Evolutionary conservation across 1,140 invertebrate genomes (phyloP).

Genomic region (Euura saliciscinereae): DNA sequence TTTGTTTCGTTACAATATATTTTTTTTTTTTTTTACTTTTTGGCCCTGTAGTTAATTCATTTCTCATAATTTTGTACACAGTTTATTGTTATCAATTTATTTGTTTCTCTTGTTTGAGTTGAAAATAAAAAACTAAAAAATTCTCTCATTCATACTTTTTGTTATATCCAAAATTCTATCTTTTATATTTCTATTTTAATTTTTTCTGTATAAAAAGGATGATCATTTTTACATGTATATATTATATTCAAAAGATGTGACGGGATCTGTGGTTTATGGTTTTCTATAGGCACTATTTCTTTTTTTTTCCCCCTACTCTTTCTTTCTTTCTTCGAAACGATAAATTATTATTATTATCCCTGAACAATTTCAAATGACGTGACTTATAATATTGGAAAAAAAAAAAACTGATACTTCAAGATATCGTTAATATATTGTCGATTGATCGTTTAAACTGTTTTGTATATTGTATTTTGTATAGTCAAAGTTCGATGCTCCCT

Average conservation of each 20-base stretch:
- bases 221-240: too few species aligned
- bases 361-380: too few species aligned
- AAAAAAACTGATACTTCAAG: too few species aligned
- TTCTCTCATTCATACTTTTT: background rate
- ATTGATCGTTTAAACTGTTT: background rate
- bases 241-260: too few species aligned
- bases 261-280: too few species aligned
- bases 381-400: too few species aligned
- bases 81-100: constrained; percentile 47
- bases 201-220: constrained; percentile 26
- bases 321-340: too few species aligned
- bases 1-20: constrained; percentile 5
- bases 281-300: background rate
- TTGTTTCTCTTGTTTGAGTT: constrained; percentile 28
- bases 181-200: constrained; percentile 17
- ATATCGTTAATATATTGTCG: background rate
- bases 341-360: too few species aligned
- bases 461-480: background rate
- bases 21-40: constrained; percentile 37
- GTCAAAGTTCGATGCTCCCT: background rate
- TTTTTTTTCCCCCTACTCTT: too few species aligned
- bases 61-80: constrained; percentile 53
- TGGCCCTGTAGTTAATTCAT: constrained; percentile 44
- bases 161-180: too few species aligned
- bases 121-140: background rate